Percentiles rank a stretch among this genome's conserved stretches.
These are phyloP conservation scores for Serranus cabrilla DNA, from an alignment of 2,797 vertebrate genomes.

Conservation along the genomic window DNA sequence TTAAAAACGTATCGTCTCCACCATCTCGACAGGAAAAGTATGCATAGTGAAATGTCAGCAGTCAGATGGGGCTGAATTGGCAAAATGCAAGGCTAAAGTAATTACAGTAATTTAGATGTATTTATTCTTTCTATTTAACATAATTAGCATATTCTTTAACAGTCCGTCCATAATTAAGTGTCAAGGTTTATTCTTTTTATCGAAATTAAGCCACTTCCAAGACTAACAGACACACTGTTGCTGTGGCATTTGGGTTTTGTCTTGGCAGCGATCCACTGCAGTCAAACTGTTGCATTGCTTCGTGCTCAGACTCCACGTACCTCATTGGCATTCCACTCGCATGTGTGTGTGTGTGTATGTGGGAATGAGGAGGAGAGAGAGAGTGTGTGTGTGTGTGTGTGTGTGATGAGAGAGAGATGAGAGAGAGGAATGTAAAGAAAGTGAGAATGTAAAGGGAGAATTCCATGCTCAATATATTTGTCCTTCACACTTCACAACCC, in stretches of 20 bases:
- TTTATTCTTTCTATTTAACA: not conserved
- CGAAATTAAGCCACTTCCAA: not conserved
- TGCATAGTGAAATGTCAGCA: too few relatives aligned
- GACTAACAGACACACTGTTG: conserved; percentile 24
- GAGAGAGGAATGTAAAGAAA: conserved; percentile 52
- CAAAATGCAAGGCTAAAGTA: not conserved
- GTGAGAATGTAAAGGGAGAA: conserved; percentile 32
- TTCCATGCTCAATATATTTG: conserved; percentile 40
- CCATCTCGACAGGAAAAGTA: too few relatives aligned
- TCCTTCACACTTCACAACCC: conserved; percentile 39
- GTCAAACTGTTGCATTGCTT: conserved; percentile 84
- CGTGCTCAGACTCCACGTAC: conserved; percentile 73
- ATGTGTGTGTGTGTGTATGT: conserved; percentile 58
- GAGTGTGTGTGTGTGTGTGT: conserved; percentile 25
- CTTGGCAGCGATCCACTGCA: conserved; percentile 76
- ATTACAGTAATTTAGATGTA: not conserved
- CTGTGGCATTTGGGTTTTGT: conserved; percentile 54
- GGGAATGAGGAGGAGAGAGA: conserved; percentile 11
- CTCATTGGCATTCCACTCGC: conserved; percentile 79
- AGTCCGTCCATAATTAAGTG: not conserved
- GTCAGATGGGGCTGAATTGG: too few relatives aligned
- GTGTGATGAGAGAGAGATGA: not conserved
- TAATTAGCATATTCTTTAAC: not conserved
- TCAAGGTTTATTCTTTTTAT: not conserved
- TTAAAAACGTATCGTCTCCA: too few relatives aligned